A percentile compares a stretch with the other conserved stretches of the same genome.
Conservation (phyloP, 2,888 invertebrate genomes). For the Anagyrus pseudococci region DNA sequence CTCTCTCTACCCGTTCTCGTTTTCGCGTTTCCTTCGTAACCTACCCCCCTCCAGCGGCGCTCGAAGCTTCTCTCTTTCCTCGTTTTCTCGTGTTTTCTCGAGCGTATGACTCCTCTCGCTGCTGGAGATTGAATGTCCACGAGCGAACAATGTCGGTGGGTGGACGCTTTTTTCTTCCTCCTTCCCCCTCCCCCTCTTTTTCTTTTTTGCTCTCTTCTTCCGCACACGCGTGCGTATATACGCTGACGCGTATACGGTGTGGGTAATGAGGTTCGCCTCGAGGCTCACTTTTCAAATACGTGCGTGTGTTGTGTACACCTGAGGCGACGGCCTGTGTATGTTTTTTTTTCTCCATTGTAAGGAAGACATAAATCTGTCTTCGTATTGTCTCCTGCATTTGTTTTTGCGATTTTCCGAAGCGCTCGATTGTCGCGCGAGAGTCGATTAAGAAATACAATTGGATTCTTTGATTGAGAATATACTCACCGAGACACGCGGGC, state of each 20-base stretch:
- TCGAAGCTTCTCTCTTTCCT: neutral
- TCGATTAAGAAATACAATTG: neutral
- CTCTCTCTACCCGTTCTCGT: constrained; percentile 6
- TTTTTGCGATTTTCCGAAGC: no score
- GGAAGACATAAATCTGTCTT: no score
- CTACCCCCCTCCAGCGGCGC: no score
- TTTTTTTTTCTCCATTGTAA: no score
- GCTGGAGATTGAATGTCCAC: constrained; percentile 28
- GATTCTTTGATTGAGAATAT: neutral
- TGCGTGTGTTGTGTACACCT: no score
- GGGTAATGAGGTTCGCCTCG: neutral
- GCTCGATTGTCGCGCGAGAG: no score
- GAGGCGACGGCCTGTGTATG: no score
- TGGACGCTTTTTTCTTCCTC: no score
- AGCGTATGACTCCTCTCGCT: neutral
- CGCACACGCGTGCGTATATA: no score
- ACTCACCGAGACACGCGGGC: neutral
- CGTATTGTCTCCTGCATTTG: no score
- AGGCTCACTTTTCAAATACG: neutral
- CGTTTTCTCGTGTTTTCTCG: constrained; percentile 10
- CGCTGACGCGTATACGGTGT: no score
- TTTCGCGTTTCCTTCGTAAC: constrained; percentile 18
- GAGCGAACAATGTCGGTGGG: constrained; percentile 6
- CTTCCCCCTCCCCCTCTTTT: neutral
- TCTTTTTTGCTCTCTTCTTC: no score